Conservation (phyloP, 2,113 vertebrate species). For the Vombatus ursinus region DNA sequence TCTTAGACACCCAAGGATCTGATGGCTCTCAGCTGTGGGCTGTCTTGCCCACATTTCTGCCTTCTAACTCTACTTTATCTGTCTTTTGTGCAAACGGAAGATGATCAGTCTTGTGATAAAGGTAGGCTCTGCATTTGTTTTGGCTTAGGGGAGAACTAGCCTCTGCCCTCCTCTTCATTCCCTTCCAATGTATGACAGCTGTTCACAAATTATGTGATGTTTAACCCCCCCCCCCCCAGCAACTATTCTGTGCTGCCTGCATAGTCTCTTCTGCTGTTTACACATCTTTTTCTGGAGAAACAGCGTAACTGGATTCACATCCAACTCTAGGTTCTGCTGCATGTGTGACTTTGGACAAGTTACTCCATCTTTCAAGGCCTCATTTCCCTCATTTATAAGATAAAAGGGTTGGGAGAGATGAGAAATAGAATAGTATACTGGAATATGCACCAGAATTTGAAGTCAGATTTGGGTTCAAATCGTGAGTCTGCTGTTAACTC, state of each 20-base stretch:
- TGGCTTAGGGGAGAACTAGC: background rate
- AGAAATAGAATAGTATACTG: background rate
- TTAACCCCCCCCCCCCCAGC: background rate
- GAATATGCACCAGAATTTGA: background rate
- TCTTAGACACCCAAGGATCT: background rate
- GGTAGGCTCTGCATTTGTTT: conserved; percentile 85
- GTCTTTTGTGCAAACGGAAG: conserved; percentile 91
- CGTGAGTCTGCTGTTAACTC: background rate
- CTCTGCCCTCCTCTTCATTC: background rate
- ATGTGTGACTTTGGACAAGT: background rate
- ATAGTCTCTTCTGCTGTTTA: background rate
- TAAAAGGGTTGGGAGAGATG: background rate
- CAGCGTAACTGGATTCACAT: background rate
- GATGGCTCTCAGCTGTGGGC: conserved; percentile 56
- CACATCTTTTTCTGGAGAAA: background rate
- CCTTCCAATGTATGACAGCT: background rate
- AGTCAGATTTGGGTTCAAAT: background rate
- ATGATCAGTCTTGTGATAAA: conserved; percentile 93
- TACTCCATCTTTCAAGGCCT: background rate
- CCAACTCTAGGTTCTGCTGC: background rate
- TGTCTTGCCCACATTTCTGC: conserved; percentile 54
- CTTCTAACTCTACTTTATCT: conserved; percentile 80
- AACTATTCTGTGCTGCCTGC: background rate
- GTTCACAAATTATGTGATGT: background rate
- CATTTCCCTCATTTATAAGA: background rate